A percentile compares a stretch with the other conserved stretches of the same genome.
phyloP scores from a whole-genome alignment of 2,888 invertebrate species.

The Monoplex corrugatus region DNA sequence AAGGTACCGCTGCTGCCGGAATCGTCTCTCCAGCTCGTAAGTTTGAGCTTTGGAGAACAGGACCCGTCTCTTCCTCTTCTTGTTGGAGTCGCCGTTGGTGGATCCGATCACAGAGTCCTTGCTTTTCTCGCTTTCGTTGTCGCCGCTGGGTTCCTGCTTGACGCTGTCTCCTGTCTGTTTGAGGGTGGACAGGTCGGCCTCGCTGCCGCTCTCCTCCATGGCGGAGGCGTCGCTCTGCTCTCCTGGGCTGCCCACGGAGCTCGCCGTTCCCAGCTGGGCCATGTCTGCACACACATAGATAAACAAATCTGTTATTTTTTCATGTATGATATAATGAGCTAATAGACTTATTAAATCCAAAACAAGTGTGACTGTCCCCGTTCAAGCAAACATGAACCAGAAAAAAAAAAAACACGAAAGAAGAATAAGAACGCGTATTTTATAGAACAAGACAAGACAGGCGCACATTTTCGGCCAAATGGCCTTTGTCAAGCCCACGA shows the following conservation, averaged over 20 bases:
- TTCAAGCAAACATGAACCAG: too few relatives aligned
- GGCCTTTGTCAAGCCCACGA: too few relatives aligned
- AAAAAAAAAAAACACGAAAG: too few relatives aligned
- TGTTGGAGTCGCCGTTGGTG: constrained; percentile 61
- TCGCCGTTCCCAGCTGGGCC: background rate
- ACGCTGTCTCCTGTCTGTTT: constrained; percentile 40
- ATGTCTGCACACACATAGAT: background rate
- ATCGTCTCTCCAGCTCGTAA: constrained; percentile 97
- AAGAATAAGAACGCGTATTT: too few relatives aligned
- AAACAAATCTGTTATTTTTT: too few relatives aligned
- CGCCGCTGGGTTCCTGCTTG: constrained; percentile 46
- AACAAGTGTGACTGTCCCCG: too few relatives aligned
- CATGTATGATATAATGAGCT: too few relatives aligned
- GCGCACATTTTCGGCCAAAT: too few relatives aligned
- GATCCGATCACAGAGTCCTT: constrained; percentile 58
- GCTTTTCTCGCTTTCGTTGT: constrained; percentile 56
- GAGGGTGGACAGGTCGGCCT: constrained; percentile 50
- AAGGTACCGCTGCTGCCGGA: constrained; percentile 98
- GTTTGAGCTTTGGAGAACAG: constrained; percentile 95
- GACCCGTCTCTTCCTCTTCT: constrained; percentile 92
- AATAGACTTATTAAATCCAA: too few relatives aligned
- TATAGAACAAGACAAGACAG: too few relatives aligned
- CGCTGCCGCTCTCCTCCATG: constrained; percentile 56
- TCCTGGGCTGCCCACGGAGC: constrained; percentile 48
- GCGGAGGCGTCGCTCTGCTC: constrained; percentile 52